Evolutionary conservation across 2,113 vertebrate genomes (phyloP).

Genomic region (Corydoras maculifer): DNA sequence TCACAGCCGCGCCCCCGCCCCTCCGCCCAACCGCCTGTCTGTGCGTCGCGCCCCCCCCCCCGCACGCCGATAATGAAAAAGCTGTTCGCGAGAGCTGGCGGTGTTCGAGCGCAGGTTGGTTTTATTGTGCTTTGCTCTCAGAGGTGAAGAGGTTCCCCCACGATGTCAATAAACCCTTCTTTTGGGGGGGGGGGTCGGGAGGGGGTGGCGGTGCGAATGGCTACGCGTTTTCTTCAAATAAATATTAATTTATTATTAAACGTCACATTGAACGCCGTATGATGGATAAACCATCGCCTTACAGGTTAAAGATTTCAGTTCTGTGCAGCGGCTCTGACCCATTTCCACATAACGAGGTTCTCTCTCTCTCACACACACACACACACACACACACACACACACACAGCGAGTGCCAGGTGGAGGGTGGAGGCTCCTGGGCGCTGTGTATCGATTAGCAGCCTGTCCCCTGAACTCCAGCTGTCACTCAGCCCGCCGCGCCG

Average conservation of each 20-base stretch:
- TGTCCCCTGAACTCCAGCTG: constrained; percentile 36
- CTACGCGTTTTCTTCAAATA: no score
- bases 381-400: constrained; percentile 18
- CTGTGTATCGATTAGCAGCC: constrained; percentile 38
- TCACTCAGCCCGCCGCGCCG: constrained; percentile 33
- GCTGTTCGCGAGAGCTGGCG: constrained; percentile 35
- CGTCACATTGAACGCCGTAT: no score
- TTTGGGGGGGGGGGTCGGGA: no score
- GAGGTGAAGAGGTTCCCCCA: constrained; percentile 12
- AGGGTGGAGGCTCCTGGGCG: constrained; percentile 15
- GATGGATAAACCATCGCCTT: no score
- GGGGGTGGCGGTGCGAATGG: no score
- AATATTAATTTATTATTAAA: no score
- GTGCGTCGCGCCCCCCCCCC: neutral
- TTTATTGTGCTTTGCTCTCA: constrained; percentile 25
- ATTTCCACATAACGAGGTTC: neutral
- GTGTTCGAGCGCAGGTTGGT: constrained; percentile 16
- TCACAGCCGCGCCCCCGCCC: constrained; percentile 13
- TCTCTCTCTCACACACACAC: constrained; percentile 19
- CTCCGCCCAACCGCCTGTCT: constrained; percentile 7
- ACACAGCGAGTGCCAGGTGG: constrained; percentile 3
- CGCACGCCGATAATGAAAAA: constrained; percentile 35
- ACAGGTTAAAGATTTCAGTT: no score
- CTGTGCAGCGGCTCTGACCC: no score
- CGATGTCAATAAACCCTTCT: constrained; percentile 19